Percentiles rank a stretch among this genome's conserved stretches.
phyloP scores from a whole-genome alignment of 2,888 invertebrate species.

The Drosophila meridiana region DNA sequence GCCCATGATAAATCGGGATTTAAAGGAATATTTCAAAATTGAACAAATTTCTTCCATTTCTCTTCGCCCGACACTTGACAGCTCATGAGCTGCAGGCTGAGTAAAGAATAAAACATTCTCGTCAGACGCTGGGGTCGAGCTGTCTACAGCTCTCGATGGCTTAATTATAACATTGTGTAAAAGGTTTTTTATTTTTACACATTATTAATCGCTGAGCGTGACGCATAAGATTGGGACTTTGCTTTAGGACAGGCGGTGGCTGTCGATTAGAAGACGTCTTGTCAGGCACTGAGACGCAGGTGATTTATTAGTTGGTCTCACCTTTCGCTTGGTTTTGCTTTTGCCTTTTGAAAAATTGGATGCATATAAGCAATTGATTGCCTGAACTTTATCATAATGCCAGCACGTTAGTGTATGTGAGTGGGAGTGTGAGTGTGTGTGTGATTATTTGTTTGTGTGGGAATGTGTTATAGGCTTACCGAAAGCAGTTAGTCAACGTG shows the following conservation, averaged over 20 bases:
- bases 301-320: slow-evolving; percentile 65
- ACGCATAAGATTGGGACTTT: slow-evolving; percentile 7
- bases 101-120: slow-evolving; percentile 24
- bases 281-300: slow-evolving; percentile 30
- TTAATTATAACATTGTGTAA: slow-evolving; percentile 61
- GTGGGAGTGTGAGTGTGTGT: slow-evolving; percentile 4
- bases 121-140: slow-evolving; percentile 39
- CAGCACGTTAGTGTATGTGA: slow-evolving; percentile 4
- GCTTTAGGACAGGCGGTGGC: neutral
- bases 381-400: slow-evolving; percentile 57
- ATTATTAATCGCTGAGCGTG: slow-evolving; percentile 54
- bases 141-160: slow-evolving; percentile 57
- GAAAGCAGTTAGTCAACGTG: slow-evolving; percentile 38
- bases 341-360: slow-evolving; percentile 8
- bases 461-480: slow-evolving; percentile 30
- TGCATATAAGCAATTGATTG: slow-evolving; percentile 57
- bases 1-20: slow-evolving; percentile 26
- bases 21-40: slow-evolving; percentile 21
- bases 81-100: slow-evolving; percentile 45
- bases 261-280: slow-evolving; percentile 32
- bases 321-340: slow-evolving; percentile 35
- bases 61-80: slow-evolving; percentile 43
- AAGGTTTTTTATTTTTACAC: slow-evolving; percentile 23
- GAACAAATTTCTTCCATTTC: slow-evolving; percentile 17
- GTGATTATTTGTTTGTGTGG: slow-evolving; percentile 7